A percentile compares a stretch with the other conserved stretches of the same genome.
These are phyloP conservation scores for Molossus alvarezi DNA, from an alignment of 2,797 vertebrate genomes.

Conservation along the genomic window DNA sequence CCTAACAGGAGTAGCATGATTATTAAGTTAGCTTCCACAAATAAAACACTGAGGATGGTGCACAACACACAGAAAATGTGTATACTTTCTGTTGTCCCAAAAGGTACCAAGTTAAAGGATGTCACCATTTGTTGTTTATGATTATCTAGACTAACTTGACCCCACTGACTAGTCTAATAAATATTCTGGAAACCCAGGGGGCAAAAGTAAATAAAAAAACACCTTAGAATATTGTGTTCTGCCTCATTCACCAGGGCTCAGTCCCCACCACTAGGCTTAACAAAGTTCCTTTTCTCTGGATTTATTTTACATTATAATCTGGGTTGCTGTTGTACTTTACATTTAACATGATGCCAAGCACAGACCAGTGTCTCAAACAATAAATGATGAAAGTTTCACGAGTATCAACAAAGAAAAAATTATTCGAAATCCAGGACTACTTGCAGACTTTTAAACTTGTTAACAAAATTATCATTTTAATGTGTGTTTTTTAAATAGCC, in stretches of 20 bases:
- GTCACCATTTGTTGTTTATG: neutral
- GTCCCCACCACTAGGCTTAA: neutral
- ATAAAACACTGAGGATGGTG: neutral
- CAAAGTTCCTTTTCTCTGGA: neutral
- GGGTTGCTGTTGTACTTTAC: neutral
- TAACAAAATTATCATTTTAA: slow-evolving; percentile 66
- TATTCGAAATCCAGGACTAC: neutral
- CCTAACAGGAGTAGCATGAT: neutral
- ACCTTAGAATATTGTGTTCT: neutral
- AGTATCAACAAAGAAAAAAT: slow-evolving; percentile 14
- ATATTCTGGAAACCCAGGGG: neutral
- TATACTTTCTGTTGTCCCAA: neutral
- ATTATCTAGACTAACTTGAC: neutral
- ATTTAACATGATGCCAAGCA: neutral
- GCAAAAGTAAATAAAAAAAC: neutral
- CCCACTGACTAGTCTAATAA: neutral
- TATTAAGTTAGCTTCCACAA: neutral
- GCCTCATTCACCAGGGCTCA: neutral
- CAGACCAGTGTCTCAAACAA: slow-evolving; percentile 33
- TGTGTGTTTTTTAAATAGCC: neutral
- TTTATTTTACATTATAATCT: neutral
- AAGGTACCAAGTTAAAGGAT: neutral
- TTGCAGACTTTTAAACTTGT: slow-evolving; percentile 63
- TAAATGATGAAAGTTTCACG: neutral
- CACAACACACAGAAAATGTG: neutral